Percentiles rank a stretch among this genome's conserved stretches.
Evolutionary conservation across 2,797 vertebrate genomes (phyloP).

Genomic region (Sorex maritimensis): DNA sequence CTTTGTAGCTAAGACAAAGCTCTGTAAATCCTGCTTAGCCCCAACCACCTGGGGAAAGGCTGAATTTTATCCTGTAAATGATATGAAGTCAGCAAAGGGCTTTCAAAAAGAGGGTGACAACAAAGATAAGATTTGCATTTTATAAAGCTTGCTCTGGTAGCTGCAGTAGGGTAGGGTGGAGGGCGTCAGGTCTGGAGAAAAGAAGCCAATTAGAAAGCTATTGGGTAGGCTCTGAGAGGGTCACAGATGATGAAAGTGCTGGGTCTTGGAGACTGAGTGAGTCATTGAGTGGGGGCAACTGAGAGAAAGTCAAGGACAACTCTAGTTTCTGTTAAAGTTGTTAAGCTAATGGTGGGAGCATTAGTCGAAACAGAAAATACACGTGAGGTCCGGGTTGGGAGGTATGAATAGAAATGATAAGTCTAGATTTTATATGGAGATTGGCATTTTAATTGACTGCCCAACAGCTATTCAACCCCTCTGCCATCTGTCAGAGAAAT

Average conservation of each 20-base stretch:
- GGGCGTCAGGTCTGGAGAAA: slow-evolving; percentile 5
- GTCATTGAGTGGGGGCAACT: slow-evolving; percentile 36
- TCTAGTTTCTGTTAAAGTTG: slow-evolving; percentile 23
- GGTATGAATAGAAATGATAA: not conserved
- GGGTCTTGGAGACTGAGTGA: slow-evolving; percentile 34
- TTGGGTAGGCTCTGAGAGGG: slow-evolving; percentile 22
- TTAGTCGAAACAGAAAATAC: slow-evolving; percentile 42
- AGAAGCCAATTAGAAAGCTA: slow-evolving; percentile 62
- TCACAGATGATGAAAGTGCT: slow-evolving; percentile 28
- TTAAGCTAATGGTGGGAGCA: slow-evolving; percentile 27
- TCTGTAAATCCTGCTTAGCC: slow-evolving; percentile 49
- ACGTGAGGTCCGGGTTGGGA: not conserved
- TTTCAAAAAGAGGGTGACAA: slow-evolving; percentile 56
- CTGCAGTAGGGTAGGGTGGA: slow-evolving; percentile 42
- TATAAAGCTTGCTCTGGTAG: slow-evolving; percentile 66
- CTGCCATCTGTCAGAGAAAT: slow-evolving; percentile 58
- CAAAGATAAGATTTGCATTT: slow-evolving; percentile 72
- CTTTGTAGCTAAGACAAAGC: slow-evolving; percentile 37
- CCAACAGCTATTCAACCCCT: not conserved
- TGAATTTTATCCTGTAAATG: slow-evolving; percentile 71
- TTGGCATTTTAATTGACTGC: slow-evolving; percentile 37
- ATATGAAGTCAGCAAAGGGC: slow-evolving; percentile 58
- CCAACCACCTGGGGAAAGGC: slow-evolving; percentile 46
- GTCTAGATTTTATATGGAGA: slow-evolving; percentile 19
- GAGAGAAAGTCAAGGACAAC: slow-evolving; percentile 15